Evolutionary conservation across 2,888 invertebrate species (phyloP).

Genomic region (Clusia tigrina): DNA sequence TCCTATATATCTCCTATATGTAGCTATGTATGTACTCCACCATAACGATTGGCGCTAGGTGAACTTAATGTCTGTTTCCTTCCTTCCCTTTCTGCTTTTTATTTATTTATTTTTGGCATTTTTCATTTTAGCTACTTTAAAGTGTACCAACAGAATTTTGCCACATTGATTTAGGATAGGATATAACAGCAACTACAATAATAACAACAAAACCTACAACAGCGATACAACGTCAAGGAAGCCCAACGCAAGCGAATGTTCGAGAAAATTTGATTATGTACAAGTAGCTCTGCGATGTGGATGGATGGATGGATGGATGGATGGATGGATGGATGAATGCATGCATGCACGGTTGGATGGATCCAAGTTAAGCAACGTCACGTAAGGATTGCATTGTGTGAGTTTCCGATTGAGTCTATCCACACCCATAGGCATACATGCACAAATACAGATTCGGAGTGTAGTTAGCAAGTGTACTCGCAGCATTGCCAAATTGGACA

Average conservation of each 20-base stretch:
- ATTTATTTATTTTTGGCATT: not conserved
- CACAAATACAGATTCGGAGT: no score
- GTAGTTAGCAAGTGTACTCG: no score
- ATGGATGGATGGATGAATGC: constrained; percentile 17
- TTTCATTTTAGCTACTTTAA: not conserved
- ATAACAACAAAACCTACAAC: constrained; percentile 29
- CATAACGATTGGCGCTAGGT: no score
- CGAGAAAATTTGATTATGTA: constrained; percentile 12
- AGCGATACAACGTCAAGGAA: constrained; percentile 36
- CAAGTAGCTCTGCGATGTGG: constrained; percentile 8
- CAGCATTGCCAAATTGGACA: no score
- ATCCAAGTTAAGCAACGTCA: no score
- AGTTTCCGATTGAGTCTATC: no score
- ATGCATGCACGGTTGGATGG: no score
- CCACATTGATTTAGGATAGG: constrained; percentile 25
- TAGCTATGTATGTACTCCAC: no score
- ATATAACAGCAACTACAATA: constrained; percentile 1
- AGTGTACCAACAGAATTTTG: constrained; percentile 28
- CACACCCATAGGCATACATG: no score
- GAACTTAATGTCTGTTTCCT: not conserved
- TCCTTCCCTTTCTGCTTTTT: not conserved
- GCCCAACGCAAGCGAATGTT: not conserved
- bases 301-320: no score
- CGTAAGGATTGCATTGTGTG: no score
- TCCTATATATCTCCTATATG: no score